Base-by-base conservation (phyloP, 2,888 invertebrate species). In the Drosophila formosana region DNA sequence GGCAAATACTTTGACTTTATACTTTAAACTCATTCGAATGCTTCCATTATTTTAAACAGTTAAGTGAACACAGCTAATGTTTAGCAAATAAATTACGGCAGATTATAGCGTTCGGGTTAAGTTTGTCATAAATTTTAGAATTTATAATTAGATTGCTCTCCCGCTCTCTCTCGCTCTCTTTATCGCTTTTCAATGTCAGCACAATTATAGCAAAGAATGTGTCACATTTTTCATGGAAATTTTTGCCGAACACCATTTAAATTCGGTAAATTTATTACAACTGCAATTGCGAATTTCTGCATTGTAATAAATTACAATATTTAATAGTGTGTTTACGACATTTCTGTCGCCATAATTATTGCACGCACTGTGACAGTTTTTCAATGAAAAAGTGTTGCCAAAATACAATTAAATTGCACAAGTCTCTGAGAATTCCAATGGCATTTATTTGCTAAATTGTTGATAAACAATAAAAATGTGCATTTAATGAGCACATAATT, bases 401-500 rank as follows among this genome's bases (percentile, higher is more conserved):
- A 28, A 49, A 18, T 49, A 30, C 18, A 32, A 30, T 39, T 53
- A 53, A 41, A 30, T 55, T 39, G 41, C 13, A 7, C 41, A 39
- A 39, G 2, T 39, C 39, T 37, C 25, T 39, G 25, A 37, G 11
- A 37, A 28, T 3, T 11, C 34, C 7, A 37, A 30, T 25, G 30
- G 49, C 28, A 61, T 9, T 18, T 46, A 7, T 52, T 13, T 41
- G 13, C 39, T 7, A 18, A 18, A 13, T 41, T 18, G 39, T 18
- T 41, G 13, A 41, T 41, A 41, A 51, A 45, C 28, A 18, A 45
- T 18, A 30, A 25, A n/a, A n/a, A 56, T 43, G 63, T 28, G 5
- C 50, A 58, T 8, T 26, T 37, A 51, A 25, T 41, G 18, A 41
- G 39, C 39, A 41, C 30, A 37, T 23, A 37, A 68, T 51, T 39